Conservation (phyloP, 2,113 vertebrate species). For the Anoplopoma fimbria region DNA sequence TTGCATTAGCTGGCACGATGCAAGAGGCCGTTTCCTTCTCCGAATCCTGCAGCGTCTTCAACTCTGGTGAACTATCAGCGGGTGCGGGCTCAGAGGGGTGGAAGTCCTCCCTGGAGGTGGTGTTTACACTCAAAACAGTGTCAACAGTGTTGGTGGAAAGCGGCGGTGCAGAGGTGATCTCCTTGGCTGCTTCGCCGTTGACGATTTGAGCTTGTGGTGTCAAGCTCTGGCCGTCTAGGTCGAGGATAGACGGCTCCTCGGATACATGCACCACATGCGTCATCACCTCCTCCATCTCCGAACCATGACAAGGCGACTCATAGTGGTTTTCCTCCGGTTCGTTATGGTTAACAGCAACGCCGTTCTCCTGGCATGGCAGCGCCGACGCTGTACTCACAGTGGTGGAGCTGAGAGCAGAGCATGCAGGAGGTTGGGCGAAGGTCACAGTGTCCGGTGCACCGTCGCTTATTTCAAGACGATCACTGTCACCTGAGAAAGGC, state of each 20-base stretch:
- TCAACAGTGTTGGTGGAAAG: not conserved
- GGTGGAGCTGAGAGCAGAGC: slow-evolving; percentile 3
- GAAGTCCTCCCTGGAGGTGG: not conserved
- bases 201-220: not conserved
- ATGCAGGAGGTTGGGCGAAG: not conserved
- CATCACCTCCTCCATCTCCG: slow-evolving; percentile 34
- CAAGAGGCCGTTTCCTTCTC: not conserved
- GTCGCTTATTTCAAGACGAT: slow-evolving; percentile 62
- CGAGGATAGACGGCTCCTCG: slow-evolving; percentile 64
- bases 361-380: slow-evolving; percentile 52
- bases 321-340: slow-evolving; percentile 76
- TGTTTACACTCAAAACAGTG: not conserved
- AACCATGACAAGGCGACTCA: slow-evolving; percentile 56
- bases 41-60: slow-evolving; percentile 16
- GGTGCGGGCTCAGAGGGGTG: slow-evolving; percentile 9
- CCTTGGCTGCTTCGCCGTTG: slow-evolving; percentile 50
- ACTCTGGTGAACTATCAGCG: not conserved
- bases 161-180: not conserved
- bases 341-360: slow-evolving; percentile 21
- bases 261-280: slow-evolving; percentile 23
- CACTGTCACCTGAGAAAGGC: slow-evolving; percentile 53
- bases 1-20: slow-evolving; percentile 6
- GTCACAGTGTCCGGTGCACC: not conserved
- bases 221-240: slow-evolving; percentile 58
- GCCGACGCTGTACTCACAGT: not conserved